Conservation (phyloP, 2,113 vertebrate species). For the Reinhardtius hippoglossoides region DNA sequence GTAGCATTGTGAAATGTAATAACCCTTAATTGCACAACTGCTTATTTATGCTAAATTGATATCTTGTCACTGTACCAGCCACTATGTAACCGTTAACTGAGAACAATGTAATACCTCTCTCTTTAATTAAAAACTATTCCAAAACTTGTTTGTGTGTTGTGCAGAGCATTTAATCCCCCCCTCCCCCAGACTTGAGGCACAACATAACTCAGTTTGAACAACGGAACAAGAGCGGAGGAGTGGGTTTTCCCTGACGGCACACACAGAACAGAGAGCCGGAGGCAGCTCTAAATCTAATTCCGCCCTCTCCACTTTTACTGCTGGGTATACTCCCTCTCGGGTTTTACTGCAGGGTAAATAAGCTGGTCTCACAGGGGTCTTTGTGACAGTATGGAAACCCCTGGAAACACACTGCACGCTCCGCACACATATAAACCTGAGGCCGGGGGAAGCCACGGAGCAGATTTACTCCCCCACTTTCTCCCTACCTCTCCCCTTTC, state of each 20-base stretch:
- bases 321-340: conserved; percentile 77
- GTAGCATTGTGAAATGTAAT: conserved; percentile 74
- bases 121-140: conserved; percentile 79
- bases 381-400: conserved; percentile 82
- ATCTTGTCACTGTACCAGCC: conserved; percentile 73
- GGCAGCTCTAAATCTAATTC: conserved; percentile 76
- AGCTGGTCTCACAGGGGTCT: conserved; percentile 77
- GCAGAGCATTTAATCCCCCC: conserved; percentile 2
- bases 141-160: conserved; percentile 55
- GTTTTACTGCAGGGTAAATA: conserved; percentile 85
- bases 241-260: conserved; percentile 65
- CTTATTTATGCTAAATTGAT: conserved; percentile 71
- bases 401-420: conserved; percentile 64
- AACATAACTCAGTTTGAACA: conserved; percentile 63
- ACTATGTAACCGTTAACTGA: conserved; percentile 73
- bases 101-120: conserved; percentile 78
- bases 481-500: conserved; percentile 26
- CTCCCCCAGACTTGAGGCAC: conserved; percentile 24
- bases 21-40: conserved; percentile 71
- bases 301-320: conserved; percentile 71
- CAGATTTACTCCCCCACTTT: conserved; percentile 66
- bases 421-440: conserved; percentile 65
- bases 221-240: conserved; percentile 48
- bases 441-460: conserved; percentile 52
- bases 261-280: conserved; percentile 63